Base-by-base conservation (phyloP, 2,113 vertebrate genomes). In the Lycaon pictus region DNA sequence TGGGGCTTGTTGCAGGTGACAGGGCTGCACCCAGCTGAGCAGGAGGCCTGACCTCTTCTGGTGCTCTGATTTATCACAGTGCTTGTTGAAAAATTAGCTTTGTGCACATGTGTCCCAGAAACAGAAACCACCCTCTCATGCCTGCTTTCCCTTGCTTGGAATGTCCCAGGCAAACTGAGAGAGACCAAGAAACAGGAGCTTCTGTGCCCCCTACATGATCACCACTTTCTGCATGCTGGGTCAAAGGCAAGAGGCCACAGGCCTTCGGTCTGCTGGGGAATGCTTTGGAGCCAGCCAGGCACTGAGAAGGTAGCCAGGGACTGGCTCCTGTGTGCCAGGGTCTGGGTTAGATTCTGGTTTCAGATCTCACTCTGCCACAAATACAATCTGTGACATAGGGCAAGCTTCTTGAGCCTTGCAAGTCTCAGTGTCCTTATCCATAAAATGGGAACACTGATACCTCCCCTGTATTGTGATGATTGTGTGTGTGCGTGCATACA, bases 21-120 rank as follows among this genome's bases (percentile, higher is more conserved):
- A 23, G 84, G 20, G 13, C 63, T 58, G 69, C 48, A 15, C 72
- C 90, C 55, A 2, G 19, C 55, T 9, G 5, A 37, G 37, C 67
- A 3, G 55, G 93, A 97, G 81, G 51, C 82, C 93, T 4, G 58
- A n/a, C 60, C 63, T 65, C 82, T 86, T 23, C 88, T 79, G 76
- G 35, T 3, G 2, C 77, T 88, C 29, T 25, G 35, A 62, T 51
- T 83, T 55, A 71, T 25, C 79, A 90, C 55, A 51, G 93, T 32
- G n/a, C 2, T n/a, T 19, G 58, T 25, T 77, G 65, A 71, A 43
- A 65, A 29, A 29, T 65, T 8, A 19, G 81, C 27, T 82, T 79
- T 3, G 0, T 27, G 79, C 17, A 35, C 2, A 3, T 67, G 83
- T 1, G 5, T 82, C 25, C 37, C 72, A 69, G 86, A 90, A 74